A percentile compares a stretch with the other conserved stretches of the same genome.
Evolutionary conservation across 2,113 vertebrate species (phyloP).

Genomic region (Pygoscelis antarcticus): DNA sequence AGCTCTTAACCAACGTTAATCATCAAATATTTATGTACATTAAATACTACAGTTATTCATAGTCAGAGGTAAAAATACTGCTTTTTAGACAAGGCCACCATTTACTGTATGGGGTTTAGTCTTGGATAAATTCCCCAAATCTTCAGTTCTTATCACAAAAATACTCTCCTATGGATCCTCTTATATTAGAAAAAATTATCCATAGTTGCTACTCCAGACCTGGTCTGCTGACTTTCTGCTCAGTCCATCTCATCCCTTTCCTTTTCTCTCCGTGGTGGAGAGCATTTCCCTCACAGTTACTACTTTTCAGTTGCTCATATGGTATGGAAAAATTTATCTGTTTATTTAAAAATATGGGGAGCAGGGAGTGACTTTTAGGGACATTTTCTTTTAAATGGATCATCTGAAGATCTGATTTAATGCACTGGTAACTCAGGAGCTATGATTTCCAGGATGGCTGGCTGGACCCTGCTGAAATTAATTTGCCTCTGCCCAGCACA

Average conservation of each 20-base stretch:
- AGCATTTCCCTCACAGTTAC: background rate
- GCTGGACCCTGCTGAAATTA: background rate
- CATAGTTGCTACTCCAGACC: background rate
- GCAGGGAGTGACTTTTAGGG: background rate
- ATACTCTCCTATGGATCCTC: background rate
- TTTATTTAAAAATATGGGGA: background rate
- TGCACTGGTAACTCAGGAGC: background rate
- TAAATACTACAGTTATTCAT: constrained; percentile 66
- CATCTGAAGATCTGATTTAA: background rate
- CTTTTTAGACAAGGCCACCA: background rate
- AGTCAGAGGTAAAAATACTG: constrained; percentile 52
- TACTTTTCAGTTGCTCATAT: background rate
- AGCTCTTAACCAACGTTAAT: constrained; percentile 66
- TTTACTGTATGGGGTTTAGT: background rate
- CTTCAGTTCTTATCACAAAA: background rate
- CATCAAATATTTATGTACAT: constrained; percentile 68
- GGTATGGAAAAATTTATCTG: background rate
- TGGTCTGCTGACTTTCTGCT: background rate
- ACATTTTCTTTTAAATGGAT: background rate
- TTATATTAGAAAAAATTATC: background rate
- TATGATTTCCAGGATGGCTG: background rate
- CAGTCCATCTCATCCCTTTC: background rate
- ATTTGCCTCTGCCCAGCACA: background rate
- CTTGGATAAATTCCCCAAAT: background rate
- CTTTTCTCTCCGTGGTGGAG: background rate